Percentiles rank a stretch among this genome's conserved stretches.
Evolutionary conservation across 2,113 vertebrate genomes (phyloP).

Genomic region (Notiomystis cincta): DNA sequence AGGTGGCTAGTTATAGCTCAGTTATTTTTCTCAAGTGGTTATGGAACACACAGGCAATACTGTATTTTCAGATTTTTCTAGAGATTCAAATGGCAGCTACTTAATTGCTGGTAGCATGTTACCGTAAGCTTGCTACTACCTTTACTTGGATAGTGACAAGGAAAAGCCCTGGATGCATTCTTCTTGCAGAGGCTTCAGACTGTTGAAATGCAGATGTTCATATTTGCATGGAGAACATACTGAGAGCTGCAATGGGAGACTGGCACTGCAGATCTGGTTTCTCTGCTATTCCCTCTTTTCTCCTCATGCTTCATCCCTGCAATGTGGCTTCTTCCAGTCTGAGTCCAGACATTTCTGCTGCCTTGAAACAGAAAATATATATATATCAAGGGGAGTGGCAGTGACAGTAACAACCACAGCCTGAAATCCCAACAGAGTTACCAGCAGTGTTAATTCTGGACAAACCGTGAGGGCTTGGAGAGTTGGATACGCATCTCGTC

Average conservation of each 20-base stretch:
- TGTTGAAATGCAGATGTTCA: neutral
- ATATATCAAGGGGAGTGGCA: rapidly evolving
- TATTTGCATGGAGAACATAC: neutral
- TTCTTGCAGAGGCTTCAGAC: neutral
- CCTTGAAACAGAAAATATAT: neutral
- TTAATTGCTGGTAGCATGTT: neutral
- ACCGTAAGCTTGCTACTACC: neutral
- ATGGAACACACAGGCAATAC: neutral
- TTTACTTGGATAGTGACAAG: neutral
- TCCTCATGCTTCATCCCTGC: neutral
- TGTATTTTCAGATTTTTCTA: neutral
- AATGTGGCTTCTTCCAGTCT: neutral
- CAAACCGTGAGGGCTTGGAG: neutral
- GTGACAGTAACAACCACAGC: neutral
- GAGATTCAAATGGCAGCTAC: neutral
- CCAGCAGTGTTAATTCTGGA: neutral
- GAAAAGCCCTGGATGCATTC: neutral
- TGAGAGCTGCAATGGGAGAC: neutral
- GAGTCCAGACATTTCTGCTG: neutral
- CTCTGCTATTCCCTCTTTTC: neutral
- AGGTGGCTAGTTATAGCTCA: neutral
- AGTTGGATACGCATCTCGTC: neutral
- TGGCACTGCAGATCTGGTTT: neutral
- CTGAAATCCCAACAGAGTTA: neutral
- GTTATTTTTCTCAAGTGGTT: neutral